phyloP scores from a whole-genome alignment of 2,113 vertebrate species.

The Polyodon spathula region DNA sequence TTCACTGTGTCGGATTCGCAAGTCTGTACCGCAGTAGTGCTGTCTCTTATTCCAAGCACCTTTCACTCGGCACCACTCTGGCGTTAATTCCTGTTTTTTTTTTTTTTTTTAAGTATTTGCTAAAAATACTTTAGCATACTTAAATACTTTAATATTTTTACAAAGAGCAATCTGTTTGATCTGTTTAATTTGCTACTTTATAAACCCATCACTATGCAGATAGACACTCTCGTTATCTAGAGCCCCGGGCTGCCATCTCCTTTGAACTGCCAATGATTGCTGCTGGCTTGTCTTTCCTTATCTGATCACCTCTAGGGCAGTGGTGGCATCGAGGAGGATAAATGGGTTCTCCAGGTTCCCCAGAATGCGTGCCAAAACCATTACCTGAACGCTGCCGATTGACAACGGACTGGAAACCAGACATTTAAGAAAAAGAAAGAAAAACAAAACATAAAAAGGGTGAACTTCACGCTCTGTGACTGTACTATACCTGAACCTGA shows the following conservation, averaged over 20 bases:
- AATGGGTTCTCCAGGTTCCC: neutral
- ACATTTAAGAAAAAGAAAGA: neutral
- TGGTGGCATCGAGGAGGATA: conserved; percentile 5
- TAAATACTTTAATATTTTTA: too few relatives aligned
- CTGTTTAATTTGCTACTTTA: conserved; percentile 8
- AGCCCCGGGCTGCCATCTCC: conserved; percentile 4
- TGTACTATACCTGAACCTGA: neutral
- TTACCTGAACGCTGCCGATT: neutral
- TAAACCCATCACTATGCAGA: conserved; percentile 10
- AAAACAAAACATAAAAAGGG: conserved; percentile 1
- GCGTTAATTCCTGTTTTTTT: neutral
- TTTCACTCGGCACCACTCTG: neutral
- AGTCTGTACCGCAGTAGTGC: too few relatives aligned
- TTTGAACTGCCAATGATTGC: conserved; percentile 10
- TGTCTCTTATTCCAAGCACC: too few relatives aligned
- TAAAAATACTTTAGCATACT: too few relatives aligned
- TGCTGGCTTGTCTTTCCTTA: conserved; percentile 7
- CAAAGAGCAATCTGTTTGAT: conserved; percentile 5
- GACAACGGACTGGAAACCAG: neutral
- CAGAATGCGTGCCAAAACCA: neutral
- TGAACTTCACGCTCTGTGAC: neutral
- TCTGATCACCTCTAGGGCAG: conserved; percentile 16
- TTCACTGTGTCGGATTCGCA: too few relatives aligned
- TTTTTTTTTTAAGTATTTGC: neutral
- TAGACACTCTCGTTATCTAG: neutral